phyloP scores from a whole-genome alignment of 2,797 vertebrate species.

The Xiphorhynchus erythropygius region DNA sequence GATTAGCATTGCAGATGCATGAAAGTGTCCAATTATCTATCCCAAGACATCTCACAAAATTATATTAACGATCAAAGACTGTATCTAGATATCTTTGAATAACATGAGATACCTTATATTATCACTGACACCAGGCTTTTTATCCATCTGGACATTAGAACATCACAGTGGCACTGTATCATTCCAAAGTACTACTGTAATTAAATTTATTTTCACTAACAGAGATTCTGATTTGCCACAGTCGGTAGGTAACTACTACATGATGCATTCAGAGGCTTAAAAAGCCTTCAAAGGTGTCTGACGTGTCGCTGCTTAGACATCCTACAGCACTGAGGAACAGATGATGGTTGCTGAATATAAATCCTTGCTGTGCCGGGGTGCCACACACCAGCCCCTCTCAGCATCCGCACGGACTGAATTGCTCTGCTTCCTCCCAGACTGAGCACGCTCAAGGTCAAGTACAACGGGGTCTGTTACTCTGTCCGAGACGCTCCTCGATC shows the following conservation, averaged over 20 bases:
- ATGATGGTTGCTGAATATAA: accelerated
- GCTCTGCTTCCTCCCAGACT: not conserved
- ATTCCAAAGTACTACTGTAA: not conserved
- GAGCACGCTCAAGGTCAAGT: not conserved
- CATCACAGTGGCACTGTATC: accelerated
- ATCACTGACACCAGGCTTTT: not conserved
- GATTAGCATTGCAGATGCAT: not conserved
- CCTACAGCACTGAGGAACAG: not conserved
- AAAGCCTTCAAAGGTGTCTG: not conserved
- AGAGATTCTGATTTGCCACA: not conserved
- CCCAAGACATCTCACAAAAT: not conserved
- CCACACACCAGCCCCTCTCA: not conserved
- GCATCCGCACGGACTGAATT: accelerated
- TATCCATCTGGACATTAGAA: not conserved
- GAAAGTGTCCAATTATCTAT: not conserved
- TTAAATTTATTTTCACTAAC: not conserved
- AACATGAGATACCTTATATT: not conserved
- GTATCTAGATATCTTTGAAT: not conserved
- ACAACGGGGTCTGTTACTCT: not conserved
- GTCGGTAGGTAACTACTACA: not conserved
- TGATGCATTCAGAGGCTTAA: not conserved
- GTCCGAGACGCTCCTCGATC: not conserved
- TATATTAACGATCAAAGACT: not conserved
- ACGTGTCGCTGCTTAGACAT: not conserved
- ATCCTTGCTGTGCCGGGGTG: accelerated